These are phyloP conservation scores for Apostichopus japonicus DNA, from an alignment of 35 echinoderm and acorn worm genomes.

Conservation along the genomic window DNA sequence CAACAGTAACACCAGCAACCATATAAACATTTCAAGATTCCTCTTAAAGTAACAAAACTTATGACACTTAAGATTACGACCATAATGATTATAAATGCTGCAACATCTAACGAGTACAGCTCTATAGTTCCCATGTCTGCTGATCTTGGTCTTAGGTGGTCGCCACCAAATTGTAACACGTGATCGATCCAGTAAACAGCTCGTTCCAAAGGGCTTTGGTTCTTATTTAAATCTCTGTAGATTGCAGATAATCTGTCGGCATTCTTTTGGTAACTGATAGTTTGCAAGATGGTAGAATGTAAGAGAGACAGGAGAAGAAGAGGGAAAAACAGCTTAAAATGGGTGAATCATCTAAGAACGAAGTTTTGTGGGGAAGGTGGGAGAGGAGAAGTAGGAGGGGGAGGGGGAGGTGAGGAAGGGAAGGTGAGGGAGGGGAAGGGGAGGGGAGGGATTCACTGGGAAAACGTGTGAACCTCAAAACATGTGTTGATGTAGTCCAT, in stretches of 20 bases:
- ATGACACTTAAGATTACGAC: neutral
- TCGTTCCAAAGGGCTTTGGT: conserved; percentile 26
- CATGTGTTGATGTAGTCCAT: too few relatives aligned
- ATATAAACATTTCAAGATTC: neutral
- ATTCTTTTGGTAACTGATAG: conserved; percentile 47
- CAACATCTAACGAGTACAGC: conserved; percentile 52
- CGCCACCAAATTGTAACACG: conserved; percentile 37
- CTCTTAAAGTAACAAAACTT: neutral
- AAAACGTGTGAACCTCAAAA: too few relatives aligned
- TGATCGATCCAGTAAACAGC: conserved; percentile 61
- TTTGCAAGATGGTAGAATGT: too few relatives aligned
- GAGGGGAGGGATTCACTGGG: too few relatives aligned
- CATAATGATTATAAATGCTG: conserved; percentile 1
- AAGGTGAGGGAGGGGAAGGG: too few relatives aligned
- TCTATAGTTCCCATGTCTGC: conserved; percentile 31
- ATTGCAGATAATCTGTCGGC: conserved; percentile 32
- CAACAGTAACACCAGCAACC: neutral
- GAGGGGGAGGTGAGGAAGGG: too few relatives aligned
- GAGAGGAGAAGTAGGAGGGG: too few relatives aligned
- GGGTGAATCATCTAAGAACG: too few relatives aligned
- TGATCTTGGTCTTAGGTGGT: conserved; percentile 34
- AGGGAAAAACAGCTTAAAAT: too few relatives aligned
- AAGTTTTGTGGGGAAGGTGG: too few relatives aligned
- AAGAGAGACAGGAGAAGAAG: too few relatives aligned
- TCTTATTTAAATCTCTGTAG: conserved; percentile 34